phyloP scores from a whole-genome alignment of 2,113 vertebrate genomes.

The Dermatemys mawii region DNA sequence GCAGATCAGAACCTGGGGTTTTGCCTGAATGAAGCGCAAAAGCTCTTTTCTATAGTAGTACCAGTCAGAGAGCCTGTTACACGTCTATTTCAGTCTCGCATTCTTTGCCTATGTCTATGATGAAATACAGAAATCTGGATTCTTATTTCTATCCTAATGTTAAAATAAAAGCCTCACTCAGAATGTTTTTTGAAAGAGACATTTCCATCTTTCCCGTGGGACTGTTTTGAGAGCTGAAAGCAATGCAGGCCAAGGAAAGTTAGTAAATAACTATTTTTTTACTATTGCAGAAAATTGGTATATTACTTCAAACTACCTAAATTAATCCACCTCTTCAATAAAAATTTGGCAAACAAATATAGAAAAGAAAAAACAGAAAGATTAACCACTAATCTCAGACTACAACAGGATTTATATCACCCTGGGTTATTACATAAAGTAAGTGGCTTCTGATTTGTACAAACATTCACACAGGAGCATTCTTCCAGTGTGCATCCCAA shows the following conservation, averaged over 20 bases:
- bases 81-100: not conserved
- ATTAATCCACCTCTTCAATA: not conserved
- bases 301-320: not conserved
- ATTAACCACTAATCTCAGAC: not conserved
- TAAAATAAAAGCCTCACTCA: not conserved
- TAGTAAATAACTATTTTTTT: not conserved
- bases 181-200: not conserved
- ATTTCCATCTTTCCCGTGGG: not conserved
- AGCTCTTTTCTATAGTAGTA: not conserved
- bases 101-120: not conserved
- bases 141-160: not conserved
- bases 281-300: not conserved
- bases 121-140: not conserved
- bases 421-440: not conserved
- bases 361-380: not conserved
- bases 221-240: not conserved
- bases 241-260: not conserved
- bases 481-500: not conserved
- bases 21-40: not conserved
- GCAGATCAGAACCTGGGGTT: not conserved
- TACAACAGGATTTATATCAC: not conserved
- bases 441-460: not conserved
- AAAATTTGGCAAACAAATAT: not conserved
- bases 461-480: not conserved
- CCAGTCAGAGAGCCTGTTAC: not conserved